Conservation (phyloP, 2,113 vertebrate genomes). For the Rhea pennata region DNA sequence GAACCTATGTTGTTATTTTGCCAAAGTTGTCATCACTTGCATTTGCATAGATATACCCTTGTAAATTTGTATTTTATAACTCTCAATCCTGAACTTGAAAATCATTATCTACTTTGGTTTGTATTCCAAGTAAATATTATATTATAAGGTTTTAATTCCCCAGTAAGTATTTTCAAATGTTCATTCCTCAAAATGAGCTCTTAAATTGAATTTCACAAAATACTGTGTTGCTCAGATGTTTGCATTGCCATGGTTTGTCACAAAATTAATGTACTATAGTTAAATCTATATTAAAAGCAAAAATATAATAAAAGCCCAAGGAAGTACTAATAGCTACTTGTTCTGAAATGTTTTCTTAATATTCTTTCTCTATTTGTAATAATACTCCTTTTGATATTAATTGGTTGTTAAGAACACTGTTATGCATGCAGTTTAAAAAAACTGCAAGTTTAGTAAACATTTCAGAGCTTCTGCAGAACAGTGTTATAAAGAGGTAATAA, state of each 20-base stretch:
- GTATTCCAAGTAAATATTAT: not conserved
- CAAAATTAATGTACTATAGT: not conserved
- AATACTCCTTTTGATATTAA: not conserved
- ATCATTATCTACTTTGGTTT: not conserved
- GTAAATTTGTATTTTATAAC: not conserved
- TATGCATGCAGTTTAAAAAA: not conserved
- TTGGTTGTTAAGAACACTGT: not conserved
- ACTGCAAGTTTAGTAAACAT: not conserved
- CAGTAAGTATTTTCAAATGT: not conserved
- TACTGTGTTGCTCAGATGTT: not conserved
- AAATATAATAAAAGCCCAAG: not conserved
- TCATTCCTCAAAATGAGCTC: not conserved
- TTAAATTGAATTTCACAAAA: not conserved
- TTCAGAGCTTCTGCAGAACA: rapidly evolving
- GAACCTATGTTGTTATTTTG: not conserved
- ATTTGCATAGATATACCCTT: not conserved
- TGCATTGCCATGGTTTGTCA: not conserved
- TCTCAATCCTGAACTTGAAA: not conserved
- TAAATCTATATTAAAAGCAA: not conserved
- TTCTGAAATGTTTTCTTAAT: not conserved
- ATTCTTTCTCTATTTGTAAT: not conserved
- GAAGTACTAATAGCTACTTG: not conserved
- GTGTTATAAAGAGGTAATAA: not conserved
- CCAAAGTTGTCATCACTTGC: not conserved
- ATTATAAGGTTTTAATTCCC: not conserved